These are phyloP conservation scores for Phymastichus coffea DNA, from an alignment of 1,140 invertebrate species.

Conservation along the genomic window DNA sequence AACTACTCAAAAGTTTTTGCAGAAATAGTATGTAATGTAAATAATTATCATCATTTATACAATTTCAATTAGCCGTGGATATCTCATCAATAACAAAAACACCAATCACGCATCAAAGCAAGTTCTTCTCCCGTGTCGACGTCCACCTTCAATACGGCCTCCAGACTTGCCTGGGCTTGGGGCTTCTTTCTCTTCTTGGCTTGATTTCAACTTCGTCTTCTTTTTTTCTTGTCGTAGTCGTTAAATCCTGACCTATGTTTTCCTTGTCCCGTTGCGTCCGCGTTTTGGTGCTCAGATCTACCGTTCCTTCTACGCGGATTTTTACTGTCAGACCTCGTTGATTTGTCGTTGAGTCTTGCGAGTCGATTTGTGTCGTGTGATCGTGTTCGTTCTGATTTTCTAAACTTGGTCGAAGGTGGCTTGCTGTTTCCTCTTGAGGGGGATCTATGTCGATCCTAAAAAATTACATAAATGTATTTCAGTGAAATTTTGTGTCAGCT, in stretches of 20 bases:
- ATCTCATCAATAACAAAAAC: no score
- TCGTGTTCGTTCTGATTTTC: constrained; percentile 46
- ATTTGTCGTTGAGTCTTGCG: constrained; percentile 6
- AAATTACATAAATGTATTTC: no score
- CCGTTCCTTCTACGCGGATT: constrained; percentile 49
- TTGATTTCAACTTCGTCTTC: constrained; percentile 44
- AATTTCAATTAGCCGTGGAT: not conserved
- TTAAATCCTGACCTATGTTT: constrained; percentile 52
- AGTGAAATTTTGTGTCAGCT: no score
- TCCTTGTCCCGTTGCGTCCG: constrained; percentile 46
- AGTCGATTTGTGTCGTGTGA: not conserved
- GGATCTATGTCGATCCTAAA: constrained; percentile 29
- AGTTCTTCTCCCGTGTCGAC: not conserved
- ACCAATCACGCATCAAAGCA: not conserved
- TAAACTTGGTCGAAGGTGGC: constrained; percentile 44
- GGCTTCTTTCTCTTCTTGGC: constrained; percentile 47
- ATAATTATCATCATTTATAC: not conserved
- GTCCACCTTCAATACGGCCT: constrained; percentile 47
- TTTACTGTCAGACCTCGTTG: constrained; percentile 45
- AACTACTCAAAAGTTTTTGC: no score
- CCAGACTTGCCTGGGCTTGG: constrained; percentile 54
- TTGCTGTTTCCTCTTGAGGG: constrained; percentile 36
- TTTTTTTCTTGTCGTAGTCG: constrained; percentile 45
- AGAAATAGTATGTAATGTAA: no score
- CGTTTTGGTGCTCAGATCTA: constrained; percentile 49